Percentiles rank a stretch among this genome's conserved stretches.
phyloP scores from a whole-genome alignment of 2,113 vertebrate genomes.

The Enhydra lutris region DNA sequence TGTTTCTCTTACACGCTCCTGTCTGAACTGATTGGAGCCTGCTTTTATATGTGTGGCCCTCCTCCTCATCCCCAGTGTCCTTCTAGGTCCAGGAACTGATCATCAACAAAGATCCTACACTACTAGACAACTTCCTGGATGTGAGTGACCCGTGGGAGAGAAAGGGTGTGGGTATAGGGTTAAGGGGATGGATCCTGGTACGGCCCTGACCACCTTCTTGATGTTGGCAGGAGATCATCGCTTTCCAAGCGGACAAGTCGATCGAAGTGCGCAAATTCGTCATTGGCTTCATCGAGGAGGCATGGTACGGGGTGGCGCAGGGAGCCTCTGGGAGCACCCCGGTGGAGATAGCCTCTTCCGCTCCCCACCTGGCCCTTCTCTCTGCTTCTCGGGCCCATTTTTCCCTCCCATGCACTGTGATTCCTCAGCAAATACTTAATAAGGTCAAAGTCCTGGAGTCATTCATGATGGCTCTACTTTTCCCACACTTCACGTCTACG shows the following conservation, averaged over 20 bases:
- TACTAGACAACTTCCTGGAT: conserved; percentile 95
- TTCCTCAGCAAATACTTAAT: neutral
- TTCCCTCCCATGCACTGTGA: neutral
- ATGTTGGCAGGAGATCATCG: conserved; percentile 89
- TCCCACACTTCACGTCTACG: rapidly evolving
- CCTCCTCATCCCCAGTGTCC: neutral
- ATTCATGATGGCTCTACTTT: rapidly evolving
- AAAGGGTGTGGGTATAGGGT: neutral
- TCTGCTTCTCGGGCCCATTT: neutral
- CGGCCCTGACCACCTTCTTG: neutral
- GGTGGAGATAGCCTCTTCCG: neutral
- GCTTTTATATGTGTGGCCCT: neutral
- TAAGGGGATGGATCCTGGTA: neutral
- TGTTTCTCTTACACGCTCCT: neutral
- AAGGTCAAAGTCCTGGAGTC: neutral
- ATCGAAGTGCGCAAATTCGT: conserved; percentile 95
- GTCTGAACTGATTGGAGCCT: neutral
- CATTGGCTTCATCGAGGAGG: conserved; percentile 96
- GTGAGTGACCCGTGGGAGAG: conserved; percentile 80
- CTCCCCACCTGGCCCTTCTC: neutral
- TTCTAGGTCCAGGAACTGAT: conserved; percentile 93
- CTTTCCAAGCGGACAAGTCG: conserved; percentile 95
- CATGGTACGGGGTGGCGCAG: conserved; percentile 81
- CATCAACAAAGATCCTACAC: conserved; percentile 94
- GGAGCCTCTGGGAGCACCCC: neutral